A percentile compares a stretch with the other conserved stretches of the same genome.
These are phyloP conservation scores for Ambastaia sidthimunki DNA, from an alignment of 2,797 vertebrate species.

Conservation along the genomic window DNA sequence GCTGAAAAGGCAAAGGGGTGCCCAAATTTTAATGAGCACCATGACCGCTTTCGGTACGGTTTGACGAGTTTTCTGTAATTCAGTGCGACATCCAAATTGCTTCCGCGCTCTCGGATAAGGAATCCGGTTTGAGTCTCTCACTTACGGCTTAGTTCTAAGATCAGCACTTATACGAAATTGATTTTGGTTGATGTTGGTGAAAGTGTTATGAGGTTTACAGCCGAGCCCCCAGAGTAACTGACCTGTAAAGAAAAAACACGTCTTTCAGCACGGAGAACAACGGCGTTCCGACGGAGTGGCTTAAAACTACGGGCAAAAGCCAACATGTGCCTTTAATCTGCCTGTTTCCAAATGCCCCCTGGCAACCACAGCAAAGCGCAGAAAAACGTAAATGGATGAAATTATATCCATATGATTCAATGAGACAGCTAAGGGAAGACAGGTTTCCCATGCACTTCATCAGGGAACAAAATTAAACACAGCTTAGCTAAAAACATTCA, in stretches of 20 bases:
- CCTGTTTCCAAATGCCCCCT: conserved; percentile 84
- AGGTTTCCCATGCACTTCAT: conserved; percentile 84
- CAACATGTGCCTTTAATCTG: conserved; percentile 87
- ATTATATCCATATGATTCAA: conserved; percentile 89
- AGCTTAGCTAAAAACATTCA: conserved; percentile 83
- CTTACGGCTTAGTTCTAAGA: conserved; percentile 28
- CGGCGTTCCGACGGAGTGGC: conserved; percentile 72
- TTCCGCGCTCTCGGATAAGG: conserved; percentile 57
- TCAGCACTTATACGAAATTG: conserved; percentile 38
- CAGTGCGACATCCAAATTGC: conserved; percentile 61
- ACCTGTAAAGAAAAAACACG: conserved; percentile 78
- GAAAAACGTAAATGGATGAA: conserved; percentile 86
- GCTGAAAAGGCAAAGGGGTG: conserved; percentile 49
- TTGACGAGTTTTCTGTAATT: conserved; percentile 64
- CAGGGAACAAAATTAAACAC: conserved; percentile 84
- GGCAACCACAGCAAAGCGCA: conserved; percentile 86
- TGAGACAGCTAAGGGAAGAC: conserved; percentile 84
- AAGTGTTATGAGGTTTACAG: conserved; percentile 53
- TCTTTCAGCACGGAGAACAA: conserved; percentile 78
- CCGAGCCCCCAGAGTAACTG: conserved; percentile 59
- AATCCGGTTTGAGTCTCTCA: conserved; percentile 44
- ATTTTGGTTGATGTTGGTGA: conserved; percentile 40
- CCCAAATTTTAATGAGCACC: conserved; percentile 53
- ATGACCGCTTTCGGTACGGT: conserved; percentile 48
- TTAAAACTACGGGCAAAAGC: conserved; percentile 76